Conservation (phyloP, 1,140 invertebrate genomes). For the Episyrphus balteatus region DNA sequence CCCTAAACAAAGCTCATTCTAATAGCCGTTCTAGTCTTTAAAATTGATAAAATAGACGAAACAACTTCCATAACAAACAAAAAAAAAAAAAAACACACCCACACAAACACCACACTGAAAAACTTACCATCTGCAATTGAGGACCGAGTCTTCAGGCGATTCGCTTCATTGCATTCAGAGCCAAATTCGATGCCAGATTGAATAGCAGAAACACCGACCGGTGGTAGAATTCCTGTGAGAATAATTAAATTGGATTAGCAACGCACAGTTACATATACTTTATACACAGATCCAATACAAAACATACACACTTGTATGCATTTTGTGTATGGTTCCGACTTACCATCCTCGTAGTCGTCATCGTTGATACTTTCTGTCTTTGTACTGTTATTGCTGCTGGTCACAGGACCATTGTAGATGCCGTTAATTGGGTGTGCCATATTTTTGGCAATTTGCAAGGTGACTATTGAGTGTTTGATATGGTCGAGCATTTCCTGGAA, state of each 20-base stretch:
- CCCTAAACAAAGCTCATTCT: no score
- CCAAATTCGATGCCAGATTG: constrained; percentile 41
- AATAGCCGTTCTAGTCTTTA: background rate
- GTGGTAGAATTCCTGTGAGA: background rate
- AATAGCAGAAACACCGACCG: constrained; percentile 28
- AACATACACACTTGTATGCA: background rate
- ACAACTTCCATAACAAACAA: no score
- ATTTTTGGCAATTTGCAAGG: constrained; percentile 95
- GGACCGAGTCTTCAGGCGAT: constrained; percentile 7
- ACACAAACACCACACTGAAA: background rate
- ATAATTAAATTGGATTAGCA: no score
- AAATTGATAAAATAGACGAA: background rate
- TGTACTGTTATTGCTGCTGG: constrained; percentile 10
- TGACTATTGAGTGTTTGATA: constrained; percentile 94
- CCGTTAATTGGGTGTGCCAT: constrained; percentile 80
- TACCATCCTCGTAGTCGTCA: background rate
- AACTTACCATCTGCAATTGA: constrained; percentile 1
- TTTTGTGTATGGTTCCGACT: background rate
- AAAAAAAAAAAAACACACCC: background rate
- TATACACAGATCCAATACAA: no score
- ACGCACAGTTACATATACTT: no score
- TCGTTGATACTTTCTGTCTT: constrained; percentile 13
- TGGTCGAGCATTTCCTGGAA: constrained; percentile 76
- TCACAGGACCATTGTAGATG: constrained; percentile 54
- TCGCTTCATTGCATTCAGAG: constrained; percentile 45